Evolutionary conservation across 2,888 invertebrate species (phyloP).

Genomic region (Noctuana brunneofusca): DNA sequence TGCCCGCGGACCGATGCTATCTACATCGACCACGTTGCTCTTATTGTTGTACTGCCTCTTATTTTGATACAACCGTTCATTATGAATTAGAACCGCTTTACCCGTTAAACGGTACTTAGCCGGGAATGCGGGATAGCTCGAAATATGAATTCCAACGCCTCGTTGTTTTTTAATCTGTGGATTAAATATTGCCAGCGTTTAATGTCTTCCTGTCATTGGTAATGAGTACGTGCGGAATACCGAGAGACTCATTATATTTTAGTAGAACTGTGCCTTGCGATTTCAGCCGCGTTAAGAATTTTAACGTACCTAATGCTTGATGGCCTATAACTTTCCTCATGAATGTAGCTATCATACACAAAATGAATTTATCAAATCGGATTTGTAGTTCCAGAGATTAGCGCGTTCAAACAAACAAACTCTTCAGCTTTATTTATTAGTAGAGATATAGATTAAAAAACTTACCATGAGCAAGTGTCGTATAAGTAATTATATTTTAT

Average conservation of each 20-base stretch:
- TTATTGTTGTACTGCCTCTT: constrained; percentile 53
- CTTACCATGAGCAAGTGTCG: too few relatives aligned
- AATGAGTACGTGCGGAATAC: constrained; percentile 1
- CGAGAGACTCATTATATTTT: neutral
- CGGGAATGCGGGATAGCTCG: constrained; percentile 43
- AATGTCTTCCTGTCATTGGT: constrained; percentile 33
- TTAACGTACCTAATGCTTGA: too few relatives aligned
- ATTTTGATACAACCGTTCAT: constrained; percentile 68
- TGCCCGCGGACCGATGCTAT: constrained; percentile 64
- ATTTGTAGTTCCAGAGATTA: too few relatives aligned
- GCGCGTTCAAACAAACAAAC: too few relatives aligned
- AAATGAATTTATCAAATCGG: too few relatives aligned
- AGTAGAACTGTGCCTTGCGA: too few relatives aligned
- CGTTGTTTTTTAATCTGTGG: constrained; percentile 34
- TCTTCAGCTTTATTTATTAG: too few relatives aligned
- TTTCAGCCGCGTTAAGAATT: too few relatives aligned
- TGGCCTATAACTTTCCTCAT: too few relatives aligned
- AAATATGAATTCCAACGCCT: constrained; percentile 38
- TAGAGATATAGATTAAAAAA: neutral
- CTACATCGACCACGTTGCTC: constrained; percentile 51
- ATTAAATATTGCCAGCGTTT: constrained; percentile 33
- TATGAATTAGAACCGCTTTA: constrained; percentile 71
- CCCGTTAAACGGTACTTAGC: constrained; percentile 45
- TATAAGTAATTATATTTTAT: neutral
- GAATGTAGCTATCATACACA: too few relatives aligned